Conservation (phyloP, 2,113 vertebrate species). For the Ibidorhyncha struthersii region DNA sequence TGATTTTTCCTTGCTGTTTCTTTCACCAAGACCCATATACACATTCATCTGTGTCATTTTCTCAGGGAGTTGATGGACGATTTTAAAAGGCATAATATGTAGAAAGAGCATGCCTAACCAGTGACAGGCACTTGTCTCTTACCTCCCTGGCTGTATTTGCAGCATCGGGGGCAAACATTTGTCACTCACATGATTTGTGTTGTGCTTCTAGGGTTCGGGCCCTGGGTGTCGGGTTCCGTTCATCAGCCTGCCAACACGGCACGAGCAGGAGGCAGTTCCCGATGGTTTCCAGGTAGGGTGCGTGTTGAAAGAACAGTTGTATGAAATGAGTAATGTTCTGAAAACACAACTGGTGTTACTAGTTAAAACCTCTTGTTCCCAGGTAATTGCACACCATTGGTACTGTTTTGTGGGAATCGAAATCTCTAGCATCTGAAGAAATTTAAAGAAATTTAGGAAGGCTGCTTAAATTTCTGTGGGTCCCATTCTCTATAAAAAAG, state of each 20-base stretch:
- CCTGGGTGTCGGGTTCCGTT: conserved; percentile 62
- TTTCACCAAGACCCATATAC: not conserved
- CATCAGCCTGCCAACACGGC: conserved; percentile 43
- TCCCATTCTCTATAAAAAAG: not conserved
- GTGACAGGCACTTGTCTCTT: not conserved
- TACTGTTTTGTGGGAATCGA: not conserved
- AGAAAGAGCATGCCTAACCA: not conserved
- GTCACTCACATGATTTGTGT: not conserved
- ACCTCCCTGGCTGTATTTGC: not conserved
- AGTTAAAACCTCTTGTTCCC: not conserved
- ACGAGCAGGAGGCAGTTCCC: conserved; percentile 57
- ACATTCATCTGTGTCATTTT: not conserved
- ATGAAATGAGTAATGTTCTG: not conserved
- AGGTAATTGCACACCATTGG: not conserved
- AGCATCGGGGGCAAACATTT: fast-evolving
- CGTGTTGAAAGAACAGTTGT: not conserved
- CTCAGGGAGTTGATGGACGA: not conserved
- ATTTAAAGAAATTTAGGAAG: not conserved
- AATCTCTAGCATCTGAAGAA: not conserved
- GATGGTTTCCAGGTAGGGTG: conserved; percentile 77
- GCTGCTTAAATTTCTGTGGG: not conserved
- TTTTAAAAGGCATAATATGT: not conserved
- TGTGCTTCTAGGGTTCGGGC: conserved; percentile 46
- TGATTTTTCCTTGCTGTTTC: not conserved
- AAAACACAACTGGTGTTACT: not conserved